A percentile compares a stretch with the other conserved stretches of the same genome.
These are phyloP conservation scores for Agelas oroides DNA, from an alignment of 37 sponge, comb jelly and placozoan genomes.

Conservation along the genomic window DNA sequence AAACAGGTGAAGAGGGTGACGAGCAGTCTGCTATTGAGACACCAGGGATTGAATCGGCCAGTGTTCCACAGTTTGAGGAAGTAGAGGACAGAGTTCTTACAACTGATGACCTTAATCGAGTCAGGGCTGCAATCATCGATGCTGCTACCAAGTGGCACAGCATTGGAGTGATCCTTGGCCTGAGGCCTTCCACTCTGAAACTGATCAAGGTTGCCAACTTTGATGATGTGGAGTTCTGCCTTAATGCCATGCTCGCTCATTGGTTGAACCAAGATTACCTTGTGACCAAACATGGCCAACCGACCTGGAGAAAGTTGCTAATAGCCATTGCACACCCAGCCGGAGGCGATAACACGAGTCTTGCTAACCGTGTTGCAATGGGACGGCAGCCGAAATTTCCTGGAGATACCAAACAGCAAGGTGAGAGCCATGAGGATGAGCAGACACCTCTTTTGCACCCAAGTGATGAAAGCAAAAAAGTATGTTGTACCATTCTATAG, in stretches of 20 bases:
- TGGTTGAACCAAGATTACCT: neutral
- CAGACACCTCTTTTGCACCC: no score
- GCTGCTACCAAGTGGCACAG: slow-evolving; percentile 2
- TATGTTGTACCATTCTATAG: no score
- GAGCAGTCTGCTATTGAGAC: no score
- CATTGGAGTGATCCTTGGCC: neutral
- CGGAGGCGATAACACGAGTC: neutral
- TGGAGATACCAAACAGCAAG: no score
- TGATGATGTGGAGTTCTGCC: neutral
- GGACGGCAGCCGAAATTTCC: neutral
- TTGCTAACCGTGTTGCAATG: neutral
- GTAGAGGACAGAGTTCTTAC: no score
- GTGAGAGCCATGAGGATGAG: no score
- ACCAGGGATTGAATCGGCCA: no score
- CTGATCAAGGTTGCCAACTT: neutral
- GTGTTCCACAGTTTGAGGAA: no score
- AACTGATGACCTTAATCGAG: no score
- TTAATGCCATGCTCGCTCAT: neutral
- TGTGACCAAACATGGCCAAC: neutral
- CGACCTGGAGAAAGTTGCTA: neutral
- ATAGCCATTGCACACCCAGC: neutral
- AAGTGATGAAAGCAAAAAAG: no score
- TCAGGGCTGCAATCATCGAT: no score
- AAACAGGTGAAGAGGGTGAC: no score
- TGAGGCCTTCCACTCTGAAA: neutral